phyloP scores from a whole-genome alignment of 2,797 vertebrate species.

The Austrolebias charrua region DNA sequence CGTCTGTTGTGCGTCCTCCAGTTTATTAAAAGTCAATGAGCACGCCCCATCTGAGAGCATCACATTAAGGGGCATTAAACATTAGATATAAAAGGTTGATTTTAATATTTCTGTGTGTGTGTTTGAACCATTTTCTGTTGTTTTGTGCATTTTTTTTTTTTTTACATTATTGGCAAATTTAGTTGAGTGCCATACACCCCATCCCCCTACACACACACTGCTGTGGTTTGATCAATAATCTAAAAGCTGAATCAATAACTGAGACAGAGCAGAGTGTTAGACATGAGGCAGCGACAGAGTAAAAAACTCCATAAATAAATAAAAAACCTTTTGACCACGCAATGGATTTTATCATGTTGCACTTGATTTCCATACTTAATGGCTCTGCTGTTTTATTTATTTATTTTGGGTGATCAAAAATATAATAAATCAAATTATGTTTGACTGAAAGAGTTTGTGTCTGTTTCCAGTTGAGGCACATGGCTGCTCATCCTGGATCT shows the following conservation, averaged over 20 bases:
- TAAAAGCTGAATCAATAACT: constrained; percentile 59
- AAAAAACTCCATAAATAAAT: constrained; percentile 4
- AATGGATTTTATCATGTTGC: not conserved
- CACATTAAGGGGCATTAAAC: too few relatives aligned
- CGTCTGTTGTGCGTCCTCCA: constrained; percentile 9
- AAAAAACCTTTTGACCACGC: not conserved
- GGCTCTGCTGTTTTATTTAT: too few relatives aligned
- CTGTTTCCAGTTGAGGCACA: too few relatives aligned
- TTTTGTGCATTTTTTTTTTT: not conserved
- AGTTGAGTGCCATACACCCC: constrained; percentile 34
- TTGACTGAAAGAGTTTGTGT: too few relatives aligned
- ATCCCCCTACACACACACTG: not conserved
- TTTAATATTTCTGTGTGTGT: too few relatives aligned
- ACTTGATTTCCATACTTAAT: too few relatives aligned
- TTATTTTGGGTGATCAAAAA: too few relatives aligned
- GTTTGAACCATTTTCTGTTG: not conserved
- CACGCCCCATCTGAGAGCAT: too few relatives aligned
- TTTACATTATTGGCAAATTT: constrained; percentile 6
- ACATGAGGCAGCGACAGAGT: not conserved
- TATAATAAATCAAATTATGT: too few relatives aligned
- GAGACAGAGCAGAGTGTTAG: constrained; percentile 29
- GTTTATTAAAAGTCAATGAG: too few relatives aligned
- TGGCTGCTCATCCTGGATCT: too few relatives aligned
- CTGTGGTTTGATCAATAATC: constrained; percentile 53
- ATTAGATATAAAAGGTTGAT: too few relatives aligned